Evolutionary conservation across 2,797 vertebrate genomes (phyloP), one percentile per base, ranked within the genome.

Genomic region (Lateolabrax maculatus): DNA sequence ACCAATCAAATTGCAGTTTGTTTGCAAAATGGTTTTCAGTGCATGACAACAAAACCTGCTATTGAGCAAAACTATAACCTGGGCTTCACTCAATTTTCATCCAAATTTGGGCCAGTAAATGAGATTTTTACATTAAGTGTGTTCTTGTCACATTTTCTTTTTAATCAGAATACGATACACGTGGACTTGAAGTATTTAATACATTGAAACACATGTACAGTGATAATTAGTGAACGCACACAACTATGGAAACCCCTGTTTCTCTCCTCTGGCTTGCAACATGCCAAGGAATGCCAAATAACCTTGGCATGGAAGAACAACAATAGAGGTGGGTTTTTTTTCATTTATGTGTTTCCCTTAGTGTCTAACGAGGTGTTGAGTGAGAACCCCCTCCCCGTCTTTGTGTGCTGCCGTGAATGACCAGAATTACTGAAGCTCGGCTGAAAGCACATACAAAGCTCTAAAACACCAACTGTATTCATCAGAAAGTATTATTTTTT

Each of bases 281-380:
- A 66, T 61, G 39, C 52, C 37, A 56, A 55, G 52, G 55, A 84
- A 81, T 62, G 55, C 16, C n/a, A 61, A 60, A 41, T 51, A 53
- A 31, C 10, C n/a, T 57, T 48, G 18, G 58, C 46, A 69, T 49
- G 18, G 37, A 52, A 74, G 48, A 52, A 27, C 64, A 81, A 77
- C 55, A 81, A 76, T 63, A 51, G 69, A 41, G 52, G 60, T 63
- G 43, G 68, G 29, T 71, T 60, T 27, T 66, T 66, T 80, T 56
- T 18, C 25, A 12, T 41, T 88, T 80, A 71, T 63, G 51, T 81
- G 72, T 79, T 87, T 83, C 56, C 71, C 73, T 82, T 86, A 73
- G 66, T 70, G 41, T 70, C 53, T 87, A 86, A 88, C 5, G 77
- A 85, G 76, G 66, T 77, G 86, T n/a, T 88, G 82, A 91, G 18